Conservation (phyloP, 2,888 invertebrate species). For the Deilephila elpenor region DNA sequence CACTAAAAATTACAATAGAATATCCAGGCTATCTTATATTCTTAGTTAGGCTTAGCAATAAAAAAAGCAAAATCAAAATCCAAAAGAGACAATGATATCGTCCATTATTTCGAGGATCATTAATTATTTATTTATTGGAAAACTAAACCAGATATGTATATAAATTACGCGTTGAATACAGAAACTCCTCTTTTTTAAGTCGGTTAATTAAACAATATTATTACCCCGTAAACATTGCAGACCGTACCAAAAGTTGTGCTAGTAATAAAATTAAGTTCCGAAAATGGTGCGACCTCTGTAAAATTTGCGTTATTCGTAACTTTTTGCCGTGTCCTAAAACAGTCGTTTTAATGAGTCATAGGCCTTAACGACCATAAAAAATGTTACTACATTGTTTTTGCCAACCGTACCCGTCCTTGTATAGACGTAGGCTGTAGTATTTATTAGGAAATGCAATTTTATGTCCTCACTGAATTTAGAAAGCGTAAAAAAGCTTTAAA, state of each 20-base stretch:
- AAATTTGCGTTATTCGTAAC: conserved; percentile 18
- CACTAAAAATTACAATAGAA: no score
- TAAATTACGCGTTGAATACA: no score
- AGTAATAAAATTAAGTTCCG: conserved; percentile 8
- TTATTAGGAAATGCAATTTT: conserved; percentile 2
- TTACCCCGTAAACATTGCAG: neutral
- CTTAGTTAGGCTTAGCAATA: no score
- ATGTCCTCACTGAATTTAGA: neutral
- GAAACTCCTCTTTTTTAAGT: no score
- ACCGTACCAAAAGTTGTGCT: neutral
- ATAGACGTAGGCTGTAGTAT: neutral
- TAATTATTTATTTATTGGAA: no score
- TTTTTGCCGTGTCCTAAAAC: conserved; percentile 21
- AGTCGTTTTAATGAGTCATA: conserved; percentile 19
- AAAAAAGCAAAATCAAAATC: no score
- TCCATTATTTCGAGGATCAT: no score
- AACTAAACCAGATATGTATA: no score
- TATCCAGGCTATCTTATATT: no score
- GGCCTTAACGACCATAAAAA: neutral
- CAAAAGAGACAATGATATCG: no score
- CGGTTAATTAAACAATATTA: neutral
- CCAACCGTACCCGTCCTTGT: neutral
- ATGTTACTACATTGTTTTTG: neutral
- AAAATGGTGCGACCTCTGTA: conserved; percentile 15
- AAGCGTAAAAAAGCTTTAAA: no score